Percentiles rank a stretch among this genome's conserved stretches.
Evolutionary conservation across 37 sponge, comb jelly and placozoan species (phyloP).

Genomic region (Amphimedon queenslandica): DNA sequence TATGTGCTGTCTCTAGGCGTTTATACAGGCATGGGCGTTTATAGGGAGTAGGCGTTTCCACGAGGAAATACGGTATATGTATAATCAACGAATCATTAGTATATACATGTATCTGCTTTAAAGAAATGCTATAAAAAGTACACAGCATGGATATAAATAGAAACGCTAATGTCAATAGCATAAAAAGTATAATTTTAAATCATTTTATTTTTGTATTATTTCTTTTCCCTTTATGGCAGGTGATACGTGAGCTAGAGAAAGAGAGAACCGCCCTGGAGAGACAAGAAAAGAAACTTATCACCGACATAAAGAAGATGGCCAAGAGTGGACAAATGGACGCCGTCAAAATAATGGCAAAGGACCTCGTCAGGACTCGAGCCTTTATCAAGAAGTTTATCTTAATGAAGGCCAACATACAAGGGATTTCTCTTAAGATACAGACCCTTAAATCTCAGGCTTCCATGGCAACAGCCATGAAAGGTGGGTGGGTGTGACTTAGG

Average conservation of each 20-base stretch:
- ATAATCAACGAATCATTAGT: too few relatives aligned
- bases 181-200: too few relatives aligned
- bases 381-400: slow-evolving; percentile 96
- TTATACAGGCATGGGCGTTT: too few relatives aligned
- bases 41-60: too few relatives aligned
- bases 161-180: too few relatives aligned
- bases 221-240: slow-evolving; percentile 9
- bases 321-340: slow-evolving; percentile 96
- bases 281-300: slow-evolving; percentile 95
- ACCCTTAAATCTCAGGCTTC: slow-evolving; percentile 92
- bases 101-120: too few relatives aligned
- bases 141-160: too few relatives aligned
- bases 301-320: slow-evolving; percentile 98
- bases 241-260: slow-evolving; percentile 83
- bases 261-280: slow-evolving; percentile 78
- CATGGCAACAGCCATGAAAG: slow-evolving; percentile 98
- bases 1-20: too few relatives aligned
- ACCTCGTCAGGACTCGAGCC: slow-evolving; percentile 85
- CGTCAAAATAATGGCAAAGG: slow-evolving; percentile 89
- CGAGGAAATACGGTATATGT: too few relatives aligned
- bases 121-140: too few relatives aligned
- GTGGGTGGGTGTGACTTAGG: slow-evolving; percentile 84
- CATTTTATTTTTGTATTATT: neutral
- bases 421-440: slow-evolving; percentile 88
- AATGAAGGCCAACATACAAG: slow-evolving; percentile 97